Evolutionary conservation across 2,888 invertebrate species (phyloP).

Genomic region (Caenorhabditis macrosperma): DNA sequence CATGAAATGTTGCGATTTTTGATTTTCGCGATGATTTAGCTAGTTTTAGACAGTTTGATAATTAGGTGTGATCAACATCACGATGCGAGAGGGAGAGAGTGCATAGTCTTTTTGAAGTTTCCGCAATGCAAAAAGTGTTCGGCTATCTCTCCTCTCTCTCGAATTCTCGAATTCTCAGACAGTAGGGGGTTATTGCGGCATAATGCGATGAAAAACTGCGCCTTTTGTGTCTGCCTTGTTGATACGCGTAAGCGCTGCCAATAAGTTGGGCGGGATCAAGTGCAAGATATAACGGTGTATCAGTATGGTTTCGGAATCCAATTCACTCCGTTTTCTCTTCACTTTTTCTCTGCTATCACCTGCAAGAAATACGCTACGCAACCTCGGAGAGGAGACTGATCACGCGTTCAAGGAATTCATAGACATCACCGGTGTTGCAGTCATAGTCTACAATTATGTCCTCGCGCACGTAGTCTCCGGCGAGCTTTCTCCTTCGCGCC

Average conservation of each 20-base stretch:
- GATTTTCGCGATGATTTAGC: not conserved
- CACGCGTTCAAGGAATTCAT: not conserved
- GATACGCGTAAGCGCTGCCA: constrained; percentile 8
- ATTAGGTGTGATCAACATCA: constrained; percentile 37
- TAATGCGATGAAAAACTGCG: too few species aligned
- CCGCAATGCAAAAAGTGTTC: constrained; percentile 30
- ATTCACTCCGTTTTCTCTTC: not conserved
- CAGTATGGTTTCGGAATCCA: not conserved
- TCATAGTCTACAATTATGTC: constrained; percentile 7
- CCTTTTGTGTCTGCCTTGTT: not conserved
- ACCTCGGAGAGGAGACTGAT: too few species aligned
- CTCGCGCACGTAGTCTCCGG: not conserved
- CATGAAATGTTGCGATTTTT: constrained; percentile 13
- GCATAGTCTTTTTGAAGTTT: constrained; percentile 50
- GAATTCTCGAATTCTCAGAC: constrained; percentile 14
- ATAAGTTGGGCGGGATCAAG: constrained; percentile 3
- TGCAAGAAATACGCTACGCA: too few species aligned
- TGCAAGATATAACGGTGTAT: not conserved
- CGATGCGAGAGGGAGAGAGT: constrained; percentile 32
- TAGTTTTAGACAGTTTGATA: constrained; percentile 13
- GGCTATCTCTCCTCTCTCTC: constrained; percentile 2
- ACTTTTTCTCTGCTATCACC: not conserved
- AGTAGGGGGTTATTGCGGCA: not conserved
- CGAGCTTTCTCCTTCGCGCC: not conserved
- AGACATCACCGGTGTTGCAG: not conserved